These are phyloP conservation scores for Cryptoleucopteryx plumbea DNA, from an alignment of 2,113 vertebrate genomes.

Conservation along the genomic window DNA sequence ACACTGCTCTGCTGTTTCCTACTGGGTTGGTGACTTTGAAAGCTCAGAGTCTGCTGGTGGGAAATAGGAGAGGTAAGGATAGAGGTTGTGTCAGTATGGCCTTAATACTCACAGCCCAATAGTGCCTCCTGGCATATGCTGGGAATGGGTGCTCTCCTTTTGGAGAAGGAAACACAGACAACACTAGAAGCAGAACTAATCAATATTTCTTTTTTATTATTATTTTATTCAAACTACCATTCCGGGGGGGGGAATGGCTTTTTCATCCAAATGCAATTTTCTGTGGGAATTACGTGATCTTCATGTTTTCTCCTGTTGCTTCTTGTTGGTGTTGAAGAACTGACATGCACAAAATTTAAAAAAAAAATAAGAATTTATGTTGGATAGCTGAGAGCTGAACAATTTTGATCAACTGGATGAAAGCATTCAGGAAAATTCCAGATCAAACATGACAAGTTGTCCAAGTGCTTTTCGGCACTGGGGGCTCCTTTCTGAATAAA, in stretches of 20 bases:
- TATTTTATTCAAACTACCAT: not conserved
- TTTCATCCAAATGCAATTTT: not conserved
- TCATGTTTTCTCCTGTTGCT: not conserved
- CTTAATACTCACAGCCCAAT: not conserved
- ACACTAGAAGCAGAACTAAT: not conserved
- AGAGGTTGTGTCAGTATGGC: not conserved
- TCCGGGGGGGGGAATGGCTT: fast-evolving
- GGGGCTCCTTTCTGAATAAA: not conserved
- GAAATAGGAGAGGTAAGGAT: not conserved
- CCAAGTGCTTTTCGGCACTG: not conserved
- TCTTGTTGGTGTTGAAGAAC: not conserved
- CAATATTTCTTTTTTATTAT: too few relatives aligned
- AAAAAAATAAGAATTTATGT: not conserved
- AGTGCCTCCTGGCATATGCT: not conserved
- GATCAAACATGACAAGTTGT: not conserved
- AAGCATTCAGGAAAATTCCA: not conserved
- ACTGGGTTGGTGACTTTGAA: not conserved
- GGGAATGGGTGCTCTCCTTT: not conserved
- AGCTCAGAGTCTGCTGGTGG: not conserved
- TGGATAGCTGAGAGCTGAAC: not conserved
- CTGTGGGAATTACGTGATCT: not conserved
- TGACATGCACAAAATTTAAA: not conserved
- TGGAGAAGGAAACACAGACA: not conserved
- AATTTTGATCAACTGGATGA: not conserved
- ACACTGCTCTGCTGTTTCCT: not conserved